Evolutionary conservation across 2,888 invertebrate species (phyloP).

Genomic region (Caenorhabditis zanzibari): DNA sequence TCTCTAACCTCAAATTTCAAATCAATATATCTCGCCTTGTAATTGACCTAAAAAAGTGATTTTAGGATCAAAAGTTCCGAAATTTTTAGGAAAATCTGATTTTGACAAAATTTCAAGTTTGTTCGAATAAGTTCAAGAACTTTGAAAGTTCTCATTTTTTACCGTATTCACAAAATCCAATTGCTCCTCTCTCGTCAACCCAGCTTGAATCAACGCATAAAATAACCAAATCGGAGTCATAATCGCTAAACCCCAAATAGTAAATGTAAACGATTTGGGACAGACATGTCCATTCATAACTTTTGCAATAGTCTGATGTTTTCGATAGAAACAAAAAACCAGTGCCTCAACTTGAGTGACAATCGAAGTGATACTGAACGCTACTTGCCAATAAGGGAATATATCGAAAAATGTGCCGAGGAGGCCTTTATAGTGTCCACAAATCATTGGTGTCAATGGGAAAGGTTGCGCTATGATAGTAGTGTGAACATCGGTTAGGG

Average conservation of each 20-base stretch:
- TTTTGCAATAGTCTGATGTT: constrained; percentile 50
- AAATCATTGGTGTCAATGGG: constrained; percentile 14
- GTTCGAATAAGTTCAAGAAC: too few species aligned
- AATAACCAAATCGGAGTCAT: constrained; percentile 5
- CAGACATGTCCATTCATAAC: constrained; percentile 20
- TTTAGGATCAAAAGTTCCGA: too few species aligned
- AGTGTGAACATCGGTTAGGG: constrained; percentile 7
- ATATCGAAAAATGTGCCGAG: neutral
- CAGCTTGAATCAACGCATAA: neutral
- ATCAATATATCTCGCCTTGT: too few species aligned
- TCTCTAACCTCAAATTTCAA: too few species aligned
- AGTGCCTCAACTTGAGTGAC: constrained; percentile 35
- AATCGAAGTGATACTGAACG: constrained; percentile 19
- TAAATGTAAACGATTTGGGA: neutral
- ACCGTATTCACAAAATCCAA: constrained; percentile 35
- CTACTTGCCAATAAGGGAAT: constrained; percentile 4
- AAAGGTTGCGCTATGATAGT: constrained; percentile 13
- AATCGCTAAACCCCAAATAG: neutral
- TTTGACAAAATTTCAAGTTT: too few species aligned
- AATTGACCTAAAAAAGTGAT: too few species aligned
- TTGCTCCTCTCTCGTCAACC: constrained; percentile 28
- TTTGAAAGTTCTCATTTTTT: neutral
- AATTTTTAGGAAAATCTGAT: too few species aligned
- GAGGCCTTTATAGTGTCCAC: constrained; percentile 18
- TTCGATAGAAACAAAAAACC: constrained; percentile 28